Evolutionary conservation across 2,888 invertebrate species (phyloP), one percentile per base, ranked within the genome.

Genomic region (Orchesellides sinensis): DNA sequence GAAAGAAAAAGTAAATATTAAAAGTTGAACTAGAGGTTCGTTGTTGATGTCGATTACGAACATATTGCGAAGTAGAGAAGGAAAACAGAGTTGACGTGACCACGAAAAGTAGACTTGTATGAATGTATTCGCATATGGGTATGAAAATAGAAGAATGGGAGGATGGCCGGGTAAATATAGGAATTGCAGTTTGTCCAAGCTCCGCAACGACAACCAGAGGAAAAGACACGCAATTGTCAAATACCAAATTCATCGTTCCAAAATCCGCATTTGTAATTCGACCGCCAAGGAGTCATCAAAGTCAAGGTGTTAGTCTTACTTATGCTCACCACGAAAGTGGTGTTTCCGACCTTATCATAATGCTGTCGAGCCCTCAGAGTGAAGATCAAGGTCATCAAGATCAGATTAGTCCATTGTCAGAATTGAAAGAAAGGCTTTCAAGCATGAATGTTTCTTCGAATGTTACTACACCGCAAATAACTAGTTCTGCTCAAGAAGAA

Each of bases 141-240:
- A 74, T 82, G 82, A 82, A 61, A 82, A 29, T 82, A 54, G 82
- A 74, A 27, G 82, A 74, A 75, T 82, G 82, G 82, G 82, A 63
- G 63, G 70, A 82, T 45, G 82, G 82, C 12, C 61, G 45, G 52
- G 75, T 82, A 49, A 82, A 82, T 70, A 75, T 82, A 63, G 82
- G 82, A 45, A 47, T 82, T 45, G 82, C 82, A 27, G 82, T 82
- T 56, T 69, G 69, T 54, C 82, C 82, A 74, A 70, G 14, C 40
- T 17, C 32, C 29, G 68, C 68, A 29, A 29, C 35, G 10, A 52
- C 25, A 65, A 52, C 23, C 21, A 63, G 29, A 47, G 47, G 54
- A 56, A 29, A 23, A 32, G 56, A 69, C 68, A 65, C 63, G 74
- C 63, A 35, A 68, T 52, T 65, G 54, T 35, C 82, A 69, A 70